Evolutionary conservation across 1,140 invertebrate species (phyloP), one percentile per base, ranked within the genome.

Genomic region (Drosophila pseudoobscura): DNA sequence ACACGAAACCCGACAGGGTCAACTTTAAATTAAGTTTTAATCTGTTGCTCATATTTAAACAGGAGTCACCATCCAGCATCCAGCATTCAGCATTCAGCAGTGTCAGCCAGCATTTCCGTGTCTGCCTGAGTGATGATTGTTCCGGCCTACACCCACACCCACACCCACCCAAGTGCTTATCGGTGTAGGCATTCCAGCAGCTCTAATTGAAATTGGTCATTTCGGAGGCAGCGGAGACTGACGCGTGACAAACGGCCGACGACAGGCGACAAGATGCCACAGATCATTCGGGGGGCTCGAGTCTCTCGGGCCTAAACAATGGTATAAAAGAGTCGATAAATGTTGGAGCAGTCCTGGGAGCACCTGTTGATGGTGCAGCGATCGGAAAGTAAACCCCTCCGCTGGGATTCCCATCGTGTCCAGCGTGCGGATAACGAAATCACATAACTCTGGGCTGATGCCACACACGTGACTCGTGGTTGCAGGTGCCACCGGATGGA

Each of bases 11-110:
- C 56, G 45, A 47, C 70, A 59, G 75, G 59, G 71, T 74, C 69
- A 87, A 87, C 78, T 87, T 87, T 78, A 87, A 85, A 87, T 87
- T 87, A 82, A 78, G 70, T 88, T 87, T 88, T 87, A 87, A 87
- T 87, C 82, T 88, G 78, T 88, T 87, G 83, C 82, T 88, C 78
- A 87, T 88, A 88, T 88, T 88, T 85, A 87, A 82, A 78, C 78
- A 87, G 69, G 54, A 39, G 35, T 13, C 35, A 31, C 29, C 35
- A 39, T 1, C 11, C 35, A 35, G 3, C 29, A 35, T 9, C 3
- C 31, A 56, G 54, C 31, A 17, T 60, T 51, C 43, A 6, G 8
- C 31, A 9, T 35, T 35, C 31, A 15, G 15, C 64, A 77, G 59
- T 50, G 43, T 6, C 47, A 52, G 57, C 24, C 57, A 35, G 74